Conservation (phyloP, 2,113 vertebrate genomes). For the Eretmochelys imbricata region DNA sequence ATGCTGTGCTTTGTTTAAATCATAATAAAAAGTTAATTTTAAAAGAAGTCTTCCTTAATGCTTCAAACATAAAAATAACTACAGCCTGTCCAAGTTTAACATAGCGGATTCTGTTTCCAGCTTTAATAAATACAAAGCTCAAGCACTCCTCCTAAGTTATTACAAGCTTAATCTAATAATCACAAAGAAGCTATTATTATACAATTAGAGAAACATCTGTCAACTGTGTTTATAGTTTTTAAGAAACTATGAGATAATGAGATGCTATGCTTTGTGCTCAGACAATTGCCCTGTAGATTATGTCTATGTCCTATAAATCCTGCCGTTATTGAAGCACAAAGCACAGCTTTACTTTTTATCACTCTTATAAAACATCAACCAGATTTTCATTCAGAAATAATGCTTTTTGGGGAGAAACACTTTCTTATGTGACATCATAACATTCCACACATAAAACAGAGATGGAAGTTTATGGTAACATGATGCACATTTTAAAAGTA, state of each 20-base stretch:
- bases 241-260: slow-evolving; percentile 52
- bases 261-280: slow-evolving; percentile 63
- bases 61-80: not conserved
- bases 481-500: slow-evolving; percentile 49
- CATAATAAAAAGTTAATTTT: rapidly evolving
- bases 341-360: slow-evolving; percentile 55
- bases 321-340: slow-evolving; percentile 50
- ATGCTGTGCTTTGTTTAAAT: not conserved
- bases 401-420: slow-evolving; percentile 47
- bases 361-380: slow-evolving; percentile 67
- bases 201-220: slow-evolving; percentile 36
- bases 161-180: slow-evolving; percentile 51
- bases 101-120: slow-evolving; percentile 35
- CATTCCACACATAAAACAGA: slow-evolving; percentile 69
- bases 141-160: slow-evolving; percentile 26
- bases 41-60: not conserved
- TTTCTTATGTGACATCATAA: slow-evolving; percentile 71
- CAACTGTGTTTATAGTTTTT: slow-evolving; percentile 23
- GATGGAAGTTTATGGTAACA: slow-evolving; percentile 62
- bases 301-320: slow-evolving; percentile 59
- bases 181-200: slow-evolving; percentile 58
- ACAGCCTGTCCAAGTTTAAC: not conserved
- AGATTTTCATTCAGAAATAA: slow-evolving; percentile 56
- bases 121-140: not conserved
- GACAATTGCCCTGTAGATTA: slow-evolving; percentile 58